Conservation (phyloP, 2,797 vertebrate species). For the Sebastes ruberrimus region DNA sequence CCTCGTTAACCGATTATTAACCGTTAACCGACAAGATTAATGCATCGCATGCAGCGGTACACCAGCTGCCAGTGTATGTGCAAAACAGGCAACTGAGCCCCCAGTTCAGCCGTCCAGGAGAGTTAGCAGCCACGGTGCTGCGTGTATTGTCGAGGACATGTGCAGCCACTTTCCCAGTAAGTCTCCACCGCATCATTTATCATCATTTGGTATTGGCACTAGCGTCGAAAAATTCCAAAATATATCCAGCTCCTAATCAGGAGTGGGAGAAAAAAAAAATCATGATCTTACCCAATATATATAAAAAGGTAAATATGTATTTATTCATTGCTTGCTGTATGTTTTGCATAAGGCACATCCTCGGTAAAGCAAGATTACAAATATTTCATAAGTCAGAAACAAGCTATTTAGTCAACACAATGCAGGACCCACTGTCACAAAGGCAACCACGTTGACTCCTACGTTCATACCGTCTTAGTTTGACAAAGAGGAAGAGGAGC, state of each 20-base stretch:
- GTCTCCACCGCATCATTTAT: too few species aligned
- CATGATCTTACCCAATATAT: background rate
- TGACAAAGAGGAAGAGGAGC: background rate
- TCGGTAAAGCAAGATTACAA: background rate
- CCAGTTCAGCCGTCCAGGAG: too few species aligned
- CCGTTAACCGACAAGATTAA: too few species aligned
- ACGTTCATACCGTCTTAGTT: background rate
- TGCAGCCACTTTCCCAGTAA: too few species aligned
- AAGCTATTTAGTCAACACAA: background rate
- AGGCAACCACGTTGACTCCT: background rate
- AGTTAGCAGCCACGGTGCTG: too few species aligned
- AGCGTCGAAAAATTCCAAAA: background rate
- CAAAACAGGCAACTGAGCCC: too few species aligned
- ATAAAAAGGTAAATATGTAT: background rate
- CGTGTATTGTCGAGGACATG: accelerated
- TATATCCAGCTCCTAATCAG: background rate
- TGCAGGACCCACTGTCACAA: background rate
- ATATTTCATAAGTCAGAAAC: background rate
- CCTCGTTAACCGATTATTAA: too few species aligned
- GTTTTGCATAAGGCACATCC: background rate
- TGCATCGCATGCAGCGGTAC: accelerated
- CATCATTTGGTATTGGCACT: too few species aligned
- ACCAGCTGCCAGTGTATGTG: too few species aligned
- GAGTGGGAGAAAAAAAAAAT: background rate
- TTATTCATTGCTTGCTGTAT: background rate